Conservation (phyloP, 2,797 vertebrate genomes). For the Taenioides sp. region DNA sequence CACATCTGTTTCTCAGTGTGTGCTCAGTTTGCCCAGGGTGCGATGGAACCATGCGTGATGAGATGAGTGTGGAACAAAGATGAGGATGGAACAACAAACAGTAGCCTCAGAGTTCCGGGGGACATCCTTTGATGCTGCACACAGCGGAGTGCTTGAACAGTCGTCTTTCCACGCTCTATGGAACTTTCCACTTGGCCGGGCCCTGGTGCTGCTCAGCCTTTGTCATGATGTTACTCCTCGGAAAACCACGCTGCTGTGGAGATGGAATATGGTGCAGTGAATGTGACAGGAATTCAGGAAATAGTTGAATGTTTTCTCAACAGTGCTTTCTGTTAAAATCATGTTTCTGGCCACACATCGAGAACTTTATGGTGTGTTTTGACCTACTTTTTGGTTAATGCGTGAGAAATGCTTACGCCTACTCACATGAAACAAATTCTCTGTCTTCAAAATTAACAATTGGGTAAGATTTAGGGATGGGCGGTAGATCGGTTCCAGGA, state of each 20-base stretch:
- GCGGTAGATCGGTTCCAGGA: too few relatives aligned
- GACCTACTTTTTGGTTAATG: too few relatives aligned
- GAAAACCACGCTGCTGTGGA: slow-evolving; percentile 50
- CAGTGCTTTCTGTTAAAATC: not conserved
- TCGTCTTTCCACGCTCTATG: slow-evolving; percentile 43
- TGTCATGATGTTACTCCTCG: slow-evolving; percentile 56
- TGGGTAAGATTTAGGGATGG: too few relatives aligned
- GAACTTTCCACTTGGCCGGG: slow-evolving; percentile 57
- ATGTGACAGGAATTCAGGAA: slow-evolving; percentile 45
- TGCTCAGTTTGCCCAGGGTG: slow-evolving; percentile 18
- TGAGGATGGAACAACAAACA: slow-evolving; percentile 61
- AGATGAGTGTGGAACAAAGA: slow-evolving; percentile 44
- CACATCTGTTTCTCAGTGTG: too few relatives aligned
- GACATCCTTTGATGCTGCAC: not conserved
- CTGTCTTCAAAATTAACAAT: too few relatives aligned
- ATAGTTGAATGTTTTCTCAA: slow-evolving; percentile 10
- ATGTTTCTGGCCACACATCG: not conserved
- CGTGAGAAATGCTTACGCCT: too few relatives aligned
- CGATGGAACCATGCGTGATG: slow-evolving; percentile 40
- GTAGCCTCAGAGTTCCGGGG: slow-evolving; percentile 16
- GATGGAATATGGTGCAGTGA: slow-evolving; percentile 12
- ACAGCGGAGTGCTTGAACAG: slow-evolving; percentile 9
- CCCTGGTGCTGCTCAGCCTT: slow-evolving; percentile 45
- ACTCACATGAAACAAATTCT: too few relatives aligned
- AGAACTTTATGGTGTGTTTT: too few relatives aligned